A percentile compares a stretch with the other conserved stretches of the same genome.
These are phyloP conservation scores for Lycia hirtaria DNA, from an alignment of 2,888 invertebrate species.

Conservation along the genomic window DNA sequence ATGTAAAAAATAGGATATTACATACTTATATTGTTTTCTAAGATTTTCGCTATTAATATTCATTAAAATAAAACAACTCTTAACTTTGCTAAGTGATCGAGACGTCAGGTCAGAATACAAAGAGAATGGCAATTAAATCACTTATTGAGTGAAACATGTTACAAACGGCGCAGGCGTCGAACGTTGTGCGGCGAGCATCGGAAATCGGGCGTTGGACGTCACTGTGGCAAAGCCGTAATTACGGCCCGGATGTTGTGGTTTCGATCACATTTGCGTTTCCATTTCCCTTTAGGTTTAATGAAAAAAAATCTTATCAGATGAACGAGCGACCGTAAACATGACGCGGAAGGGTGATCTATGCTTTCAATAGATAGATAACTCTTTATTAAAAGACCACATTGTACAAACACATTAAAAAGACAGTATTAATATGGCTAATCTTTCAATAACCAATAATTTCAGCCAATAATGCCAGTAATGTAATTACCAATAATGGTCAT, in stretches of 20 bases:
- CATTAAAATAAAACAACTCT: no score
- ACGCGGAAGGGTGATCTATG: no score
- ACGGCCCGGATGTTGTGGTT: constrained; percentile 15
- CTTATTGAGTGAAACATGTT: constrained; percentile 8
- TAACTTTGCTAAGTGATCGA: no score
- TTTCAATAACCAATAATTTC: neutral
- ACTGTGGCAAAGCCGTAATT: constrained; percentile 8
- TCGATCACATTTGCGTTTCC: constrained; percentile 24
- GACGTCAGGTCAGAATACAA: neutral
- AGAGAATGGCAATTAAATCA: constrained; percentile 19
- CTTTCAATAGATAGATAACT: no score
- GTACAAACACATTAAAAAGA: constrained; percentile 16
- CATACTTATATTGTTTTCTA: no score
- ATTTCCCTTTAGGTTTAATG: constrained; percentile 17
- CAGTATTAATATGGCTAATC: neutral
- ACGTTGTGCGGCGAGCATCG: no score
- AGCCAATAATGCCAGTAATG: neutral
- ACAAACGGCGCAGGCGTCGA: no score
- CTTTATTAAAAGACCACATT: no score
- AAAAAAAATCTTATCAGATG: constrained; percentile 17
- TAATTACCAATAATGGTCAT: constrained; percentile 1
- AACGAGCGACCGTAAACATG: constrained; percentile 1
- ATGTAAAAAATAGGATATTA: no score
- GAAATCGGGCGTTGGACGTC: neutral
- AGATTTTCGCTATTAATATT: no score